A percentile compares a stretch with the other conserved stretches of the same genome.
Evolutionary conservation across 2,113 vertebrate genomes (phyloP).

Genomic region (Boulengeromyrus knoepffleri): DNA sequence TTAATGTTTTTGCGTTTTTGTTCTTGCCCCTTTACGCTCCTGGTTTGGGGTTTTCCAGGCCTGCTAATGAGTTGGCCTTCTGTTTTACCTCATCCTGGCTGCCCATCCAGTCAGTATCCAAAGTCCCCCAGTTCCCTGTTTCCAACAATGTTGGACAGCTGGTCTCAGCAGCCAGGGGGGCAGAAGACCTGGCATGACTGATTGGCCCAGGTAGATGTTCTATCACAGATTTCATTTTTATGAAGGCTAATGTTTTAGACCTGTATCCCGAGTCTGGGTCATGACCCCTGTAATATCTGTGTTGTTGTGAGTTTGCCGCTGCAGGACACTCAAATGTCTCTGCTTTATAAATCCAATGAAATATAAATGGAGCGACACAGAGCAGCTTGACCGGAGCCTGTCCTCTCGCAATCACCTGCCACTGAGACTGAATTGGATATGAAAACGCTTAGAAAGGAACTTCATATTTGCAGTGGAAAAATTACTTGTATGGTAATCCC

Average conservation of each 20-base stretch:
- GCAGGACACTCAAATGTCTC: not conserved
- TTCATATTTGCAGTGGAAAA: not conserved
- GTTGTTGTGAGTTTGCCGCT: not conserved
- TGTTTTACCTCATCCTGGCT: not conserved
- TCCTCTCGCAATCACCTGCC: not conserved
- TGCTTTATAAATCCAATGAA: not conserved
- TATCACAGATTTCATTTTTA: not conserved
- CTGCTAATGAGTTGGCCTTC: not conserved
- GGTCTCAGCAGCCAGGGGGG: not conserved
- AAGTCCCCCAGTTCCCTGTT: not conserved
- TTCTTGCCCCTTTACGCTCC: not conserved
- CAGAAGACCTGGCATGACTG: not conserved
- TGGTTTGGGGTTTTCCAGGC: not conserved
- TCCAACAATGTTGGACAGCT: not conserved
- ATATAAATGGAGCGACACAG: not conserved
- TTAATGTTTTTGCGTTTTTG: not conserved
- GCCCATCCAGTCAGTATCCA: not conserved
- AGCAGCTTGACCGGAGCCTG: not conserved
- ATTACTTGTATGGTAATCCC: not conserved
- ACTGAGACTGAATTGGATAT: not conserved
- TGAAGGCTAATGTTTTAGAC: not conserved
- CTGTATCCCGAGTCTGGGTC: not conserved
- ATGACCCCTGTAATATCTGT: not conserved
- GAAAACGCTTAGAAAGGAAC: not conserved
- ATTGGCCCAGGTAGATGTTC: not conserved